A percentile compares a stretch with the other conserved stretches of the same genome.
Evolutionary conservation across 1,140 invertebrate species (phyloP).

Genomic region (Dendrolimus kikuchii): DNA sequence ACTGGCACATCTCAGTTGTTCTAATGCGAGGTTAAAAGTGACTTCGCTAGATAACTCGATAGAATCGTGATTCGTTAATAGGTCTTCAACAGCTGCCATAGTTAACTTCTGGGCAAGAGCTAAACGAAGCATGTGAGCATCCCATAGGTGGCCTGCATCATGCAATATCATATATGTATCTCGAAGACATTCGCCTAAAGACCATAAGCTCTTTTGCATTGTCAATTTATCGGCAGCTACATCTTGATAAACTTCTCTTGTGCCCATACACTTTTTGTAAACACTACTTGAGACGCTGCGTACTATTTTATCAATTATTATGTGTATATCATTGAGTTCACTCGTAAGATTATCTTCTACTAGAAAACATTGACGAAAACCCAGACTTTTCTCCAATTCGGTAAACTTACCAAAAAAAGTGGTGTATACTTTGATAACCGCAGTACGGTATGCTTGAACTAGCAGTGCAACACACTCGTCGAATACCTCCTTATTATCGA

Average conservation of each 20-base stretch:
- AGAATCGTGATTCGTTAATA: constrained; percentile 38
- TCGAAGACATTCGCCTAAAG: constrained; percentile 32
- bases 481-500: constrained; percentile 22
- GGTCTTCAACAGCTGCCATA: constrained; percentile 43
- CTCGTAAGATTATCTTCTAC: constrained; percentile 9
- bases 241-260: constrained; percentile 17
- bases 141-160: constrained; percentile 40
- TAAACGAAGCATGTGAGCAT: constrained; percentile 40
- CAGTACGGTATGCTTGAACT: constrained; percentile 32
- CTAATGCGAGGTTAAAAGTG: constrained; percentile 38
- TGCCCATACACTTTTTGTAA: constrained; percentile 1
- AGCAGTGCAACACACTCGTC: constrained; percentile 25
- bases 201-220: constrained; percentile 37
- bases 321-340: constrained; percentile 19
- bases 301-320: constrained; percentile 23
- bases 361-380: constrained; percentile 11
- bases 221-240: constrained; percentile 17
- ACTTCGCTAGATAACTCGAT: constrained; percentile 46
- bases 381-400: constrained; percentile 29
- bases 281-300: constrained; percentile 12
- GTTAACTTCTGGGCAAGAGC: constrained; percentile 45
- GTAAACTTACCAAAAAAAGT: constrained; percentile 30
- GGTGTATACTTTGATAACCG: constrained; percentile 25
- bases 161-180: constrained; percentile 41
- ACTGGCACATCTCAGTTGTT: constrained; percentile 32